Conservation (phyloP, 2,888 invertebrate species). For the Dasysyrphus albostriatus region DNA sequence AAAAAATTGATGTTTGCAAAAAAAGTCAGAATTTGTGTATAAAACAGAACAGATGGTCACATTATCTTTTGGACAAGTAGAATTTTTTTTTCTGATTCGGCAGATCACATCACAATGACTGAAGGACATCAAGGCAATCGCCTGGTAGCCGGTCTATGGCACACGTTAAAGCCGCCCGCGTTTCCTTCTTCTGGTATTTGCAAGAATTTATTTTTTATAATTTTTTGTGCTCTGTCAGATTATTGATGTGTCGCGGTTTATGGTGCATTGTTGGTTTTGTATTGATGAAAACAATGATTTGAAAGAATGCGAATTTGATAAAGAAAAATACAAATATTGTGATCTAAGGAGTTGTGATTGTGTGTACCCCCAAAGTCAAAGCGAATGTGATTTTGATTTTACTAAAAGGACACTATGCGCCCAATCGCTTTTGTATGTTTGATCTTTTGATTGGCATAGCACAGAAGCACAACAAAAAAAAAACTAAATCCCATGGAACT, state of each 20-base stretch:
- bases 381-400: constrained; percentile 41
- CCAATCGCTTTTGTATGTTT: constrained; percentile 47
- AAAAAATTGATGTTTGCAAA: no score
- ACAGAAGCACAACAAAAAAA: constrained; percentile 10
- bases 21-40: neutral
- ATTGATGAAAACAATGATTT: constrained; percentile 72
- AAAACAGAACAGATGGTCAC: neutral
- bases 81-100: constrained; percentile 36
- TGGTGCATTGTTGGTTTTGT: constrained; percentile 75
- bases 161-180: constrained; percentile 75
- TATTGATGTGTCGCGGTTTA: constrained; percentile 76
- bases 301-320: constrained; percentile 66
- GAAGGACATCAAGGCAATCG: constrained; percentile 68
- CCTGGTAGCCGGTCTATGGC: constrained; percentile 58
- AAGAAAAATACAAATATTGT: constrained; percentile 41
- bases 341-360: constrained; percentile 19
- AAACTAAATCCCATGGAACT: constrained; percentile 7
- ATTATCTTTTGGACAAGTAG: neutral
- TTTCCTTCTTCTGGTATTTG: constrained; percentile 27
- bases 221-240: constrained; percentile 52
- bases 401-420: constrained; percentile 57
- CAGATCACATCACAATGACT: constrained; percentile 72
- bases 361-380: neutral
- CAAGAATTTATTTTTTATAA: neutral
- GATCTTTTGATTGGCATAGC: constrained; percentile 75